Percentiles rank a stretch among this genome's conserved stretches.
Evolutionary conservation across 1,140 invertebrate genomes (phyloP).

Genomic region (Ceratina australensis): DNA sequence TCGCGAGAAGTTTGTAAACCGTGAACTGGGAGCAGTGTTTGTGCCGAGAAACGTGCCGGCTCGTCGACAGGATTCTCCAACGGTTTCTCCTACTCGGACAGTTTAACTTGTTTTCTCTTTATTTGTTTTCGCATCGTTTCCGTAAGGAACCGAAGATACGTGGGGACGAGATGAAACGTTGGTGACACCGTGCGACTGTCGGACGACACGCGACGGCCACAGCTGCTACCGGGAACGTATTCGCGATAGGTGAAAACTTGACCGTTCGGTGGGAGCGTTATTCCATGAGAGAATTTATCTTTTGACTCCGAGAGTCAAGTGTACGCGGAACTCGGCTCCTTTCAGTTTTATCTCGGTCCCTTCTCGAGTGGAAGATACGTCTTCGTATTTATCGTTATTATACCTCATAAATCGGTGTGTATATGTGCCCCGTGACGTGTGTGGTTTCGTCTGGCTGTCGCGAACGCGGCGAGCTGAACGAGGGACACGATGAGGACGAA

Average conservation of each 20-base stretch:
- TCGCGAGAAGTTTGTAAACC: no score
- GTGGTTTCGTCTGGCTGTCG: slow-evolving; percentile 8
- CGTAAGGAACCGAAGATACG: no score
- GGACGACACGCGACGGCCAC: slow-evolving; percentile 29
- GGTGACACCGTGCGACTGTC: slow-evolving; percentile 21
- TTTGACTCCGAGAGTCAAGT: background rate
- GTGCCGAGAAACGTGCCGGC: slow-evolving; percentile 9
- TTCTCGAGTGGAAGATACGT: no score
- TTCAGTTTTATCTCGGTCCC: no score
- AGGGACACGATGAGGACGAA: slow-evolving; percentile 60
- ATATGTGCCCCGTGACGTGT: slow-evolving; percentile 29
- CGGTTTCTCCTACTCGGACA: slow-evolving; percentile 1
- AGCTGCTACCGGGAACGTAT: background rate
- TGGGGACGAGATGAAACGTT: background rate
- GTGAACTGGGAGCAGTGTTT: background rate
- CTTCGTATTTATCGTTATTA: no score
- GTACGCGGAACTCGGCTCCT: background rate
- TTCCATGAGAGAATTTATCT: background rate
- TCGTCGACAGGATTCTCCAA: background rate
- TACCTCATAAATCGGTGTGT: background rate
- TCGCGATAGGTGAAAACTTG: background rate
- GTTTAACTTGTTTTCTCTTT: background rate
- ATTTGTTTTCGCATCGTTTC: background rate
- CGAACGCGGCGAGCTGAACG: slow-evolving; percentile 11
- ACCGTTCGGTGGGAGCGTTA: background rate